Evolutionary conservation across 2,888 invertebrate species (phyloP).

Genomic region (Stenichneumon culpator): DNA sequence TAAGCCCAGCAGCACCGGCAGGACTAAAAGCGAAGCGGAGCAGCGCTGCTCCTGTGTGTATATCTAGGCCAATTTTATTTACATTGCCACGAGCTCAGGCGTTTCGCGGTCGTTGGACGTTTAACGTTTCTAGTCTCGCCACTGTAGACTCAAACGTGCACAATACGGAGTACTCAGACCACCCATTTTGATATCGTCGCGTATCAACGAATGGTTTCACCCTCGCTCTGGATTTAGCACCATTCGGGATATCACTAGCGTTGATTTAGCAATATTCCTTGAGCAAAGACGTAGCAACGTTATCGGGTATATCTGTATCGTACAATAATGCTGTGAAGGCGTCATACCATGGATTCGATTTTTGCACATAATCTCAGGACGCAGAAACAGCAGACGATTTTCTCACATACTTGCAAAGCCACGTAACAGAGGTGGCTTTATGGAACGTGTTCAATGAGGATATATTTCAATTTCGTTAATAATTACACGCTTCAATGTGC

Average conservation of each 20-base stretch:
- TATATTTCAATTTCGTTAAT: background rate
- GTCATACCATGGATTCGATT: constrained; percentile 29
- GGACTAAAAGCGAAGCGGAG: background rate
- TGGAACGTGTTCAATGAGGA: background rate
- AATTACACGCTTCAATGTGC: background rate
- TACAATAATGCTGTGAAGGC: background rate
- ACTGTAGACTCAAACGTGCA: background rate
- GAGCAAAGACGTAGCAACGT: constrained; percentile 63
- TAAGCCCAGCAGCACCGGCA: constrained; percentile 58
- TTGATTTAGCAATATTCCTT: constrained; percentile 73
- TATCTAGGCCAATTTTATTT: constrained; percentile 72
- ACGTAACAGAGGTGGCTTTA: no score
- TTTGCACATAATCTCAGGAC: constrained; percentile 8
- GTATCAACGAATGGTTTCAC: constrained; percentile 37
- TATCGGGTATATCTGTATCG: constrained; percentile 59
- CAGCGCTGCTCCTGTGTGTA: constrained; percentile 38
- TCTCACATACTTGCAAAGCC: background rate
- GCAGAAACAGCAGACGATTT: background rate
- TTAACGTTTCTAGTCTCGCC: constrained; percentile 44
- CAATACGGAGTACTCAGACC: background rate
- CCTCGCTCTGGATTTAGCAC: constrained; percentile 22
- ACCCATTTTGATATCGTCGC: constrained; percentile 37
- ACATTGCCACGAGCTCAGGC: constrained; percentile 61
- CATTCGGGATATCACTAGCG: constrained; percentile 26
- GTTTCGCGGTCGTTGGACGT: constrained; percentile 53